A percentile compares a stretch with the other conserved stretches of the same genome.
These are phyloP conservation scores for Dione juno DNA, from an alignment of 2,888 invertebrate species.

Conservation along the genomic window DNA sequence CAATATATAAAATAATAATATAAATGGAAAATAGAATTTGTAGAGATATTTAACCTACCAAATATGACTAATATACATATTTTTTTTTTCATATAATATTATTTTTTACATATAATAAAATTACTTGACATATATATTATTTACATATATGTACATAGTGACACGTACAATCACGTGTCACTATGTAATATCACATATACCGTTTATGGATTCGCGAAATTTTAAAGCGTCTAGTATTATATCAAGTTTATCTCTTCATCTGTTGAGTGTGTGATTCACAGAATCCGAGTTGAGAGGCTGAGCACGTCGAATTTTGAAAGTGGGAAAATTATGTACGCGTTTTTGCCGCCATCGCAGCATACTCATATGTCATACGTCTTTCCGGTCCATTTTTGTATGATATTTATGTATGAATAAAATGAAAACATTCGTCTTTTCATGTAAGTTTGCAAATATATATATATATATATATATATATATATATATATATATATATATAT, in stretches of 20 bases:
- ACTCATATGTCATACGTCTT: constrained; percentile 29
- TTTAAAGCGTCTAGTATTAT: constrained; percentile 36
- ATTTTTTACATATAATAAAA: too few relatives aligned
- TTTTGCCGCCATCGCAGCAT: constrained; percentile 30
- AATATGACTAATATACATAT: too few relatives aligned
- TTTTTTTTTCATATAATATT: too few relatives aligned
- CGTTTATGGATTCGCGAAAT: constrained; percentile 1
- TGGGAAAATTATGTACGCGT: constrained; percentile 44
- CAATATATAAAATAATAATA: too few relatives aligned
- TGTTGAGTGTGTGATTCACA: constrained; percentile 35
- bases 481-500: too few relatives aligned
- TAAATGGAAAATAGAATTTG: too few relatives aligned
- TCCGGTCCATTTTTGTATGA: constrained; percentile 34
- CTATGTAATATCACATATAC: not conserved
- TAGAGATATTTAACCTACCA: too few relatives aligned
- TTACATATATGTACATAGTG: too few relatives aligned
- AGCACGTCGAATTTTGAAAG: constrained; percentile 43
- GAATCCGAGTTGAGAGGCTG: constrained; percentile 39
- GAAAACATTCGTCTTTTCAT: not conserved
- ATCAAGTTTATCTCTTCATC: constrained; percentile 41
- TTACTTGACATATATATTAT: too few relatives aligned
- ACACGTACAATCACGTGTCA: too few relatives aligned
- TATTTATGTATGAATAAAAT: not conserved
- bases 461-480: too few relatives aligned
- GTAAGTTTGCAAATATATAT: not conserved